A percentile compares a stretch with the other conserved stretches of the same genome.
These are phyloP conservation scores for Geopemphigus sp. DNA, from an alignment of 1,140 invertebrate genomes.

Conservation along the genomic window DNA sequence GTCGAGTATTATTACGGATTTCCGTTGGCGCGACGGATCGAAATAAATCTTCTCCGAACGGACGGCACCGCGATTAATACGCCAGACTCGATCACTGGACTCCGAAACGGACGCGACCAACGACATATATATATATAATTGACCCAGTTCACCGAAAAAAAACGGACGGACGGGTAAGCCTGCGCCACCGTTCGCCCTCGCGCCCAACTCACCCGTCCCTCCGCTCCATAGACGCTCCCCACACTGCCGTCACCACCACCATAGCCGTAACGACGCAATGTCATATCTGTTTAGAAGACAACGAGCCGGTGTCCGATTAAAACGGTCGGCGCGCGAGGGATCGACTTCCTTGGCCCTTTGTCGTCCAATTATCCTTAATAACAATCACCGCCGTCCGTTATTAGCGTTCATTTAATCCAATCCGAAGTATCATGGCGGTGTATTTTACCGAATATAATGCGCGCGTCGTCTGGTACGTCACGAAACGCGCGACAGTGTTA, in stretches of 20 bases:
- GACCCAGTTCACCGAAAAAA: background rate
- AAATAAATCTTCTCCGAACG: constrained; percentile 18
- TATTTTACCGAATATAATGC: no score
- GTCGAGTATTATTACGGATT: constrained; percentile 22
- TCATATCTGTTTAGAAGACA: constrained; percentile 40
- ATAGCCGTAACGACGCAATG: no score
- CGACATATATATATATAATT: constrained; percentile 1
- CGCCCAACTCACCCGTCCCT: no score
- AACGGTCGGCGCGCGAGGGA: background rate
- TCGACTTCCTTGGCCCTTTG: constrained; percentile 42
- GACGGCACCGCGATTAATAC: constrained; percentile 2
- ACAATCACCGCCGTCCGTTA: background rate
- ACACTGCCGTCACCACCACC: no score
- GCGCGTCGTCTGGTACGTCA: no score
- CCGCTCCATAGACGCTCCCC: background rate
- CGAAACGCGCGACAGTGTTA: no score
- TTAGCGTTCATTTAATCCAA: constrained; percentile 28
- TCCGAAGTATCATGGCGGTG: no score
- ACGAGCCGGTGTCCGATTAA: constrained; percentile 32
- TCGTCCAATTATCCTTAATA: constrained; percentile 47
- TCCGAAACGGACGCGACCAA: background rate
- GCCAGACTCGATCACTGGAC: background rate
- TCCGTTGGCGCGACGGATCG: constrained; percentile 12
- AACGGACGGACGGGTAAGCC: background rate
- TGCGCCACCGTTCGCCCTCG: no score